Conservation (phyloP, 2,113 vertebrate species). For the Vidua chalybeata region DNA sequence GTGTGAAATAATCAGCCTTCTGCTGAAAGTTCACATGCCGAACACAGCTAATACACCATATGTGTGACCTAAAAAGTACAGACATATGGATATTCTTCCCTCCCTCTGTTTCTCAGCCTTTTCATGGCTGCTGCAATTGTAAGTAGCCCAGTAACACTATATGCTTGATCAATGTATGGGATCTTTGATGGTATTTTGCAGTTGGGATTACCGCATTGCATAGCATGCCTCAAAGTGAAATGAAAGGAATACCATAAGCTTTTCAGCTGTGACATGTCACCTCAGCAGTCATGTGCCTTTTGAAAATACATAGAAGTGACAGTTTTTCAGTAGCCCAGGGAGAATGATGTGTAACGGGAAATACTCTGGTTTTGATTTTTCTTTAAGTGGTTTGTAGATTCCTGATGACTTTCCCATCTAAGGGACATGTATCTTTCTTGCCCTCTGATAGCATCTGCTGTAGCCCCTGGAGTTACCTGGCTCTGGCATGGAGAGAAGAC, state of each 20-base stretch:
- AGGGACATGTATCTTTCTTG: rapidly evolving
- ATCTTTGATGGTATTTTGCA: slow-evolving; percentile 34
- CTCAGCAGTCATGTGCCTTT: not conserved
- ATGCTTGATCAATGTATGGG: not conserved
- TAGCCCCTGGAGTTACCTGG: not conserved
- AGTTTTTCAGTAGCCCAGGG: not conserved
- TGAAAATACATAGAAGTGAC: not conserved
- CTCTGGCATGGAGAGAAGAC: not conserved
- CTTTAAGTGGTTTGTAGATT: rapidly evolving
- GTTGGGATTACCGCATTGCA: not conserved
- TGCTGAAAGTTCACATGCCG: slow-evolving; percentile 27
- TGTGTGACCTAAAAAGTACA: slow-evolving; percentile 34
- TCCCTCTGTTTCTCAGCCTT: slow-evolving; percentile 25
- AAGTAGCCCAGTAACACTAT: slow-evolving; percentile 14
- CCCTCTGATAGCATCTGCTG: not conserved
- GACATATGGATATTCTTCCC: not conserved
- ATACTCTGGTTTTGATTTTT: not conserved
- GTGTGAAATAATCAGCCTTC: slow-evolving; percentile 8
- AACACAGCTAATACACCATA: slow-evolving; percentile 23
- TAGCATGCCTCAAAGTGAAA: not conserved
- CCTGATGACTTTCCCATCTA: not conserved
- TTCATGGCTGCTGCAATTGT: not conserved
- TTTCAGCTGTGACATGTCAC: slow-evolving; percentile 5
- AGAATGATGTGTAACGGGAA: not conserved
- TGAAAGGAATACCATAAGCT: slow-evolving; percentile 1